A percentile compares a stretch with the other conserved stretches of the same genome.
Evolutionary conservation across 1,140 invertebrate species (phyloP).

Genomic region (Meloidogyne floridensis): DNA sequence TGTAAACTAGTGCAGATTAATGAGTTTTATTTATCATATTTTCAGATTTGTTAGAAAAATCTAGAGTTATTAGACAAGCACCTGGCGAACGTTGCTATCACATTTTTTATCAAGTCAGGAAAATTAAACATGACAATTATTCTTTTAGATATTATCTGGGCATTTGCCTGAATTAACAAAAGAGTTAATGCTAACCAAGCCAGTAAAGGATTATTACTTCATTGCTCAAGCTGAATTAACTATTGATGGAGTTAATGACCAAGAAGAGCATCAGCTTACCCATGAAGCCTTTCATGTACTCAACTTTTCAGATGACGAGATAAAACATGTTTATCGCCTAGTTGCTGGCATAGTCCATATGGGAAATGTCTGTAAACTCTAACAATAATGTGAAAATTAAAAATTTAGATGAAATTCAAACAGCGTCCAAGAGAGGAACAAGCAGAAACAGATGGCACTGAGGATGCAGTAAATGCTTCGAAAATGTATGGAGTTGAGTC

Average conservation of each 20-base stretch:
- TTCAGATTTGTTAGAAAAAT: conserved; percentile 96
- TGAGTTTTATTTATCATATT: conserved; percentile 40
- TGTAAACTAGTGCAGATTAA: conserved; percentile 79
- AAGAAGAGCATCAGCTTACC: conserved; percentile 86
- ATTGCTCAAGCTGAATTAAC: conserved; percentile 95
- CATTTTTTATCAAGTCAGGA: conserved; percentile 57
- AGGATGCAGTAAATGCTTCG: conserved; percentile 72
- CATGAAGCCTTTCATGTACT: conserved; percentile 98
- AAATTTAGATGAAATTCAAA: conserved; percentile 87
- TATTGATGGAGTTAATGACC: conserved; percentile 85
- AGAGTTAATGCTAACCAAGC: conserved; percentile 58
- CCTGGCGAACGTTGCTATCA: conserved; percentile 97
- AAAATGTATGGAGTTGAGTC: conserved; percentile 71
- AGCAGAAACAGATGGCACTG: conserved; percentile 95
- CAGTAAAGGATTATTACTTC: conserved; percentile 70
- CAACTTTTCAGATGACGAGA: conserved; percentile 93
- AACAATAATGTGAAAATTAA: neutral
- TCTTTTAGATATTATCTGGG: conserved; percentile 85
- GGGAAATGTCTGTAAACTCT: conserved; percentile 9
- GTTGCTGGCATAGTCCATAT: conserved; percentile 96
- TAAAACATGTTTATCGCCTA: conserved; percentile 92
- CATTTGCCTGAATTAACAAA: conserved; percentile 75
- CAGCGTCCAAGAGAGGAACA: conserved; percentile 99
- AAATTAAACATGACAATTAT: neutral
- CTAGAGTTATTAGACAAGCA: conserved; percentile 99